A percentile compares a stretch with the other conserved stretches of the same genome.
Evolutionary conservation across 2,888 invertebrate species (phyloP).

Genomic region (Sinotaia quadrata): DNA sequence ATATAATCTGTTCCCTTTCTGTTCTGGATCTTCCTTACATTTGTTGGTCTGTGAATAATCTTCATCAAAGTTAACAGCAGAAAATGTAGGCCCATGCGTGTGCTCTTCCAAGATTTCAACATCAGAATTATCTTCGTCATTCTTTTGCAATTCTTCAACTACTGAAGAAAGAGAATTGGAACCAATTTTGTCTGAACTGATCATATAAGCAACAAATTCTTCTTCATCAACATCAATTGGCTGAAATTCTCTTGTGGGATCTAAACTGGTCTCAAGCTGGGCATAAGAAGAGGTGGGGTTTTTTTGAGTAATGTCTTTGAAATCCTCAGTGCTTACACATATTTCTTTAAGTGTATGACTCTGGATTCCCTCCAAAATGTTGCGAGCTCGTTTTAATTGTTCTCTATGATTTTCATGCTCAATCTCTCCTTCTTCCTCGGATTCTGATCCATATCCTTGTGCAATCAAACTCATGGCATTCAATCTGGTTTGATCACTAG

Average conservation of each 20-base stretch:
- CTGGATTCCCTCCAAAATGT: slow-evolving; percentile 30
- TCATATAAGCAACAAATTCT: slow-evolving; percentile 28
- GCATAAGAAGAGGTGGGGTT: too few relatives aligned
- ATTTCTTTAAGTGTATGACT: neutral
- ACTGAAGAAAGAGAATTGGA: neutral
- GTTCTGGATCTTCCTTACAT: too few relatives aligned
- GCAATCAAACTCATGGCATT: slow-evolving; percentile 41
- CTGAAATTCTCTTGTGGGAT: neutral
- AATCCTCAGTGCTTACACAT: too few relatives aligned
- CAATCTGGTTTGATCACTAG: slow-evolving; percentile 33
- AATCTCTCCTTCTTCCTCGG: slow-evolving; percentile 70
- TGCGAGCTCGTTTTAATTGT: slow-evolving; percentile 31
- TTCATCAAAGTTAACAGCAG: too few relatives aligned
- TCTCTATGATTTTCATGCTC: slow-evolving; percentile 54
- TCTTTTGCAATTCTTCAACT: neutral
- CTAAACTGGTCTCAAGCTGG: neutral
- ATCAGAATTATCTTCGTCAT: slow-evolving; percentile 29
- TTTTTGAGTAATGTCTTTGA: too few relatives aligned
- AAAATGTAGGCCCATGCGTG: slow-evolving; percentile 12
- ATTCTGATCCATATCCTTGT: slow-evolving; percentile 61
- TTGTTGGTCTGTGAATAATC: too few relatives aligned
- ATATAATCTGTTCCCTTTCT: too few relatives aligned
- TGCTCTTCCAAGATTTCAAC: slow-evolving; percentile 29
- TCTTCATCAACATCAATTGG: slow-evolving; percentile 34
- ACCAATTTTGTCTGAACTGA: neutral